phyloP scores from a whole-genome alignment of 2,888 invertebrate species.

The Aspidiotus destructor region DNA sequence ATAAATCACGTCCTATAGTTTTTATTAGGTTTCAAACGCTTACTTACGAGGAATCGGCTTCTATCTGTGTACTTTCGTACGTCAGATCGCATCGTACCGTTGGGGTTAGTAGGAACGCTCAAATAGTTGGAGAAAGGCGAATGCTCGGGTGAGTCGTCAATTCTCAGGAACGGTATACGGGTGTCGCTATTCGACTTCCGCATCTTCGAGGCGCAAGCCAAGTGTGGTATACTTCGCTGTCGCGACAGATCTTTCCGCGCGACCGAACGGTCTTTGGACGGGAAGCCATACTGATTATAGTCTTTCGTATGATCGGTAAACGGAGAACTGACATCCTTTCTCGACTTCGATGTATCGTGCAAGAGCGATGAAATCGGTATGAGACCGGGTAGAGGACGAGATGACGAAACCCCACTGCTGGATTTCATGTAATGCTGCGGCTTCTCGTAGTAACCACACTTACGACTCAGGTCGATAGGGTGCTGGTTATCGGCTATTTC shows the following conservation, averaged over 20 bases:
- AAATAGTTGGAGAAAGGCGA: background rate
- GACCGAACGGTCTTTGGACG: conserved; percentile 15
- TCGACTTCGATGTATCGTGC: conserved; percentile 5
- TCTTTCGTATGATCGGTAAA: background rate
- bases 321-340: background rate
- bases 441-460: conserved; percentile 22
- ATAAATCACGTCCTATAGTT: no score
- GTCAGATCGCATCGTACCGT: background rate
- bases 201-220: conserved; percentile 16
- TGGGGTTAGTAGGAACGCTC: conserved; percentile 7
- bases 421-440: conserved; percentile 12
- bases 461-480: conserved; percentile 24
- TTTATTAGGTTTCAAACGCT: background rate
- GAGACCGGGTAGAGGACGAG: conserved; percentile 21
- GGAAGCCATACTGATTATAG: conserved; percentile 15
- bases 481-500: conserved; percentile 30
- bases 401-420: conserved; percentile 8
- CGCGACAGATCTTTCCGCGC: conserved; percentile 18
- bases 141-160: background rate
- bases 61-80: conserved; percentile 6
- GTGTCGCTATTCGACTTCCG: conserved; percentile 9
- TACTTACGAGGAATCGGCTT: background rate
- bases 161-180: background rate
- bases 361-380: conserved; percentile 18
- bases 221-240: background rate